phyloP scores from a whole-genome alignment of 2,797 vertebrate genomes.

The Hephaestus fuliginosus region DNA sequence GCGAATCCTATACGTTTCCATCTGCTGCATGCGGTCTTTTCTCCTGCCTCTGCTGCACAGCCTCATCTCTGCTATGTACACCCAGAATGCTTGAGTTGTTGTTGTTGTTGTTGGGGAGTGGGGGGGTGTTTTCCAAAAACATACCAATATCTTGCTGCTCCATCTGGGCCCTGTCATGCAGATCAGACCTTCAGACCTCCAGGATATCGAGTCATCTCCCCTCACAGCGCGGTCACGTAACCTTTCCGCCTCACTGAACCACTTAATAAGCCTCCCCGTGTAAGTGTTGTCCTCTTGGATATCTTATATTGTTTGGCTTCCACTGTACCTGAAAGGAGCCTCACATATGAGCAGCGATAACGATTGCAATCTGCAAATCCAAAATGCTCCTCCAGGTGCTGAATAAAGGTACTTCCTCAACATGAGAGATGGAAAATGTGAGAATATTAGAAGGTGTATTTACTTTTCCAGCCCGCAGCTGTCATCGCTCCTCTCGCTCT shows the following conservation, averaged over 20 bases:
- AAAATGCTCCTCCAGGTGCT: slow-evolving; percentile 15
- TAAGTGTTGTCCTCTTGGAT: slow-evolving; percentile 47
- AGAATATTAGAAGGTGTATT: slow-evolving; percentile 44
- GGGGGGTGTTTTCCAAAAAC: slow-evolving; percentile 29
- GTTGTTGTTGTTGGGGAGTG: too few relatives aligned
- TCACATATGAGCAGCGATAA: slow-evolving; percentile 14
- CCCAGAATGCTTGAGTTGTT: not conserved
- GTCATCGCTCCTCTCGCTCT: slow-evolving; percentile 38
- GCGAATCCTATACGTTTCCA: slow-evolving; percentile 32
- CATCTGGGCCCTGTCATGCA: slow-evolving; percentile 78
- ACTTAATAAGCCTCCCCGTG: slow-evolving; percentile 71
- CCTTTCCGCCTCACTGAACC: slow-evolving; percentile 72
- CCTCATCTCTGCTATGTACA: slow-evolving; percentile 16
- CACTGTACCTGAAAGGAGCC: slow-evolving; percentile 16
- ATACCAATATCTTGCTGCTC: slow-evolving; percentile 45
- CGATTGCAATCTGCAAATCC: not conserved
- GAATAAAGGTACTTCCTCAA: slow-evolving; percentile 6
- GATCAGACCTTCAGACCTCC: slow-evolving; percentile 63
- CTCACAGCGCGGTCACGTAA: slow-evolving; percentile 49
- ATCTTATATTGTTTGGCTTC: slow-evolving; percentile 20
- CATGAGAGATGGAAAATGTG: slow-evolving; percentile 36
- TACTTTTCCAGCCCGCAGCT: slow-evolving; percentile 43
- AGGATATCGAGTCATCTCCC: slow-evolving; percentile 59
- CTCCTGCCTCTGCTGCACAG: slow-evolving; percentile 1
- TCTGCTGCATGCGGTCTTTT: slow-evolving; percentile 22